phyloP scores from a whole-genome alignment of 37 sponge, comb jelly and placozoan genomes.

The Aplysina aerophoba region DNA sequence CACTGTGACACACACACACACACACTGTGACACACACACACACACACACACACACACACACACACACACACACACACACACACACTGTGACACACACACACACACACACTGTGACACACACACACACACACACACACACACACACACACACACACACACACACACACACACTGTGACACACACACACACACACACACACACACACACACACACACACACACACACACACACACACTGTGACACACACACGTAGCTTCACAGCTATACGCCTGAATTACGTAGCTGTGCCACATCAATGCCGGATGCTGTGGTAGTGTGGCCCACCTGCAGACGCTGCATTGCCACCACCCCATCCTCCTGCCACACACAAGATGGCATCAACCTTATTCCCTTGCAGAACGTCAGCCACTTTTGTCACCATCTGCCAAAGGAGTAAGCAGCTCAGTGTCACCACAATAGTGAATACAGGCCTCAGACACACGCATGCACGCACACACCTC shows the following conservation, averaged over 20 bases:
- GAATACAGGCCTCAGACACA: too few species aligned
- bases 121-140: not conserved
- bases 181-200: conserved; percentile 20
- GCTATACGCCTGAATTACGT: too few species aligned
- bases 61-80: not conserved
- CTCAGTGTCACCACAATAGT: too few species aligned
- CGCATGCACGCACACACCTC: conserved; percentile 46
- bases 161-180: not conserved
- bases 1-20: too few species aligned
- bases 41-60: not conserved
- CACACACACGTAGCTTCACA: not conserved
- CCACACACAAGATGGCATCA: conserved; percentile 95
- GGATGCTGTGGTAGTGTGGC: not conserved
- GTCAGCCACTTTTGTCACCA: conserved; percentile 43
- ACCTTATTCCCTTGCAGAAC: conserved; percentile 67
- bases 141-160: not conserved
- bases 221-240: too few species aligned
- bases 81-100: not conserved
- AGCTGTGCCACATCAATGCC: not conserved
- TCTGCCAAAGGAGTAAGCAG: conserved; percentile 13
- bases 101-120: not conserved
- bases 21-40: not conserved
- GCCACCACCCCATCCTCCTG: conserved; percentile 99
- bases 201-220: conserved; percentile 22
- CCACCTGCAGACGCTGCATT: conserved; percentile 80